Conservation (phyloP, 2,888 invertebrate species). For the Copidosoma aretas region DNA sequence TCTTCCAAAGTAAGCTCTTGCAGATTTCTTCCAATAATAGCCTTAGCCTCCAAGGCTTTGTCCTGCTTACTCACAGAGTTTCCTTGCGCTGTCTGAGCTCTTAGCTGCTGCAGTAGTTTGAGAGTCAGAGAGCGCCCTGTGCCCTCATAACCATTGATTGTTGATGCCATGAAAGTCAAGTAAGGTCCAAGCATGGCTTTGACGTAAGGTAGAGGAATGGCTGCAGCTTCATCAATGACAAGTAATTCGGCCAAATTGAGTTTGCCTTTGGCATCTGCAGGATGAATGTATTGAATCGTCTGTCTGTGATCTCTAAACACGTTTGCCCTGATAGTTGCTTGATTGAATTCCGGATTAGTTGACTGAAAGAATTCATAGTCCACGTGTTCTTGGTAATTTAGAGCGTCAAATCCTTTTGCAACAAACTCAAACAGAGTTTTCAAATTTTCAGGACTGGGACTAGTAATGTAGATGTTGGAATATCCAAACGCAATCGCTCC, state of each 20-base stretch:
- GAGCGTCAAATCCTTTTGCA: constrained; percentile 77
- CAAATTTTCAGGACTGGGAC: constrained; percentile 97
- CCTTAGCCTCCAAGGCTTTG: constrained; percentile 60
- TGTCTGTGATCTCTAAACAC: constrained; percentile 89
- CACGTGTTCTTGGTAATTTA: constrained; percentile 93
- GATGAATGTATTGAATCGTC: constrained; percentile 95
- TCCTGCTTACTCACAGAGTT: constrained; percentile 65
- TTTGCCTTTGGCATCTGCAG: constrained; percentile 81
- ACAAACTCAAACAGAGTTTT: constrained; percentile 97
- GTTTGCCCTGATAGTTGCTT: constrained; percentile 92
- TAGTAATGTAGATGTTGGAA: constrained; percentile 95
- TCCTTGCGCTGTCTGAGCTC: constrained; percentile 66
- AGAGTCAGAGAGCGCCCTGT: constrained; percentile 95
- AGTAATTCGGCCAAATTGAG: constrained; percentile 93
- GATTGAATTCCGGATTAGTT: constrained; percentile 94
- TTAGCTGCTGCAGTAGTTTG: constrained; percentile 89
- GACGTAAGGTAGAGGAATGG: constrained; percentile 93
- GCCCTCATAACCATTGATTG: constrained; percentile 98
- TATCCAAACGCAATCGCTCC: constrained; percentile 84
- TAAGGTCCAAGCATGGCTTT: constrained; percentile 89
- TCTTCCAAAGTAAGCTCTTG: constrained; percentile 80
- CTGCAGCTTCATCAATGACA: constrained; percentile 98
- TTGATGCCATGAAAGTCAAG: constrained; percentile 93
- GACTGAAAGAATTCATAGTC: constrained; percentile 95
- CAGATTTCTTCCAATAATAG: constrained; percentile 64